These are phyloP conservation scores for Campylomormyrus numenius DNA, from an alignment of 2,113 vertebrate species.

Conservation along the genomic window DNA sequence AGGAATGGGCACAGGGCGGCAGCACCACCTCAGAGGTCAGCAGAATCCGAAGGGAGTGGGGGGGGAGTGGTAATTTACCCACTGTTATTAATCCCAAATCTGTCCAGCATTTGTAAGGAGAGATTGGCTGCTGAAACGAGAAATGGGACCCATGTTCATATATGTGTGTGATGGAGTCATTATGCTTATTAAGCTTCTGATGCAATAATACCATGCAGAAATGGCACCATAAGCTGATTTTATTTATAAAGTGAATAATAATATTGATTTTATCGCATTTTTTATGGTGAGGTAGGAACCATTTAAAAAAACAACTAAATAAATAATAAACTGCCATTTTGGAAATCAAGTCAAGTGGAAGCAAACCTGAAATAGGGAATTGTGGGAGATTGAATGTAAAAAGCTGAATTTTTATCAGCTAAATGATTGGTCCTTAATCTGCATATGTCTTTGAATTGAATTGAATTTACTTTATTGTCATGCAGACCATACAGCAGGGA, in stretches of 20 bases:
- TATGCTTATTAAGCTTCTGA: background rate
- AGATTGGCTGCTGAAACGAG: background rate
- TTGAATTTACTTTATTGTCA: no score
- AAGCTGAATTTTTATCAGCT: background rate
- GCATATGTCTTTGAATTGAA: background rate
- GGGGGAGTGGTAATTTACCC: background rate
- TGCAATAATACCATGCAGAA: background rate
- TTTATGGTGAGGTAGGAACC: background rate
- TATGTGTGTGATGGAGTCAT: background rate
- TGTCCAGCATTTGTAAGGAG: background rate
- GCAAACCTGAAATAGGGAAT: background rate
- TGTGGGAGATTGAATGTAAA: background rate
- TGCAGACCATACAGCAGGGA: no score
- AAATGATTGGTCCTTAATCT: background rate
- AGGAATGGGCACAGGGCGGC: slow-evolving; percentile 29
- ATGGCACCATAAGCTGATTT: background rate
- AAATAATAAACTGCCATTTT: background rate
- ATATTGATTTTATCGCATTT: background rate
- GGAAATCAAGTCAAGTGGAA: background rate
- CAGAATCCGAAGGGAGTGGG: background rate
- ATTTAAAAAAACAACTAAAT: background rate
- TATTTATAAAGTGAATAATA: background rate
- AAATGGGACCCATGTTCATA: background rate
- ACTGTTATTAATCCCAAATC: background rate
- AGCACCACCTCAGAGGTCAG: slow-evolving; percentile 6